Evolutionary conservation across 2,113 vertebrate genomes (phyloP), one percentile per base, ranked within the genome.

Genomic region (Ifrita kowaldi): DNA sequence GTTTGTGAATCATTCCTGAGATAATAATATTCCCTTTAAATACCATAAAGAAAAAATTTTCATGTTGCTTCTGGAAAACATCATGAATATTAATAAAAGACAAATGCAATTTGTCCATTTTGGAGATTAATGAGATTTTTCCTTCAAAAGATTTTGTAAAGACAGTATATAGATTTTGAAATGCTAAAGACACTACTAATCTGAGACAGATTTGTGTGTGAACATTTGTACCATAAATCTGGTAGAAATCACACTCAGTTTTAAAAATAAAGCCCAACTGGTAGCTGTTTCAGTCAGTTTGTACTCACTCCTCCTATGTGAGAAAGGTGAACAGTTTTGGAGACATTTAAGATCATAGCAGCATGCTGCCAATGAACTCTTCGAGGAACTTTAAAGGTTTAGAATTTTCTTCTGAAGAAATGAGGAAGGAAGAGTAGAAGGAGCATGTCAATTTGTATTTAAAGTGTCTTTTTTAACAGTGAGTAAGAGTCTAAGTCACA

Each of bases 201-300:
- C 75, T 77, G 30, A 76, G 55, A 42, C 23, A 87, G 67, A 94
- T 76, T 35, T 91, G 41, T 60, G 28, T 69, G 75, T 90, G 84
- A 95, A 82, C 41, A 62, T 71, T 96, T 82, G 35, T 78, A 62
- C 41, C 77, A 65, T 57, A 83, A 87, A 90, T 77, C 39, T 91
- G 90, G 55, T 77, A 76, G 68, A 83, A 91, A 80, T 79, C 63
- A 94, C 79, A 85, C 41, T 83, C 71, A 32, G 70, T 74, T 91
- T 94, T 94, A 96, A 93, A 96, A 93, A 96, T 95, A 96, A 96
- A 94, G 12, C 30, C 87, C 59, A 91, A 91, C n/a, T 87, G 87
- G 62, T 91, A 53, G 28, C 73, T 93, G 35, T 79, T 96, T 93
- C 59, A 94, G 59, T 97, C 94, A 91, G 87, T 94, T 95, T 87